A percentile compares a stretch with the other conserved stretches of the same genome.
phyloP scores from a whole-genome alignment of 2,797 vertebrate species.

The Lithobates sylvaticus region DNA sequence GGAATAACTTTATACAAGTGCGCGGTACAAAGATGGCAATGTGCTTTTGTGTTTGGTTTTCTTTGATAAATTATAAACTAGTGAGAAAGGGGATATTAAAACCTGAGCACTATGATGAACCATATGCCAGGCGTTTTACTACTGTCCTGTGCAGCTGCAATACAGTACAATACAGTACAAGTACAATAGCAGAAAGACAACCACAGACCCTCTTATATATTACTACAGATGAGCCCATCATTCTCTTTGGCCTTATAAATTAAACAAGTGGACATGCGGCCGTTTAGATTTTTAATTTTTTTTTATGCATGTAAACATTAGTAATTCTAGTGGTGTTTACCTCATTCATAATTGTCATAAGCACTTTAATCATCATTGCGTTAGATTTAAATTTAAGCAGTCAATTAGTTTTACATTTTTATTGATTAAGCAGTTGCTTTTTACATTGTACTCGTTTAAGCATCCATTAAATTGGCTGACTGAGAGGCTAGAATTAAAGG shows the following conservation, averaged over 20 bases:
- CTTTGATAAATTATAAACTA: constrained; percentile 54
- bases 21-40: constrained; percentile 53
- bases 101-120: constrained; percentile 47
- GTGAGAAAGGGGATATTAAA: constrained; percentile 54
- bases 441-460: constrained; percentile 61
- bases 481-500: constrained; percentile 46
- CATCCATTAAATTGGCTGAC: constrained; percentile 60
- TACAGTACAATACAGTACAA: no score
- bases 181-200: neutral
- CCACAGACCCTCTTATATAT: neutral
- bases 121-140: constrained; percentile 19
- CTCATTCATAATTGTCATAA: constrained; percentile 58
- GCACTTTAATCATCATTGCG: constrained; percentile 56
- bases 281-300: neutral
- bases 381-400: constrained; percentile 61
- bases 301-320: constrained; percentile 30
- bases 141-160: neutral
- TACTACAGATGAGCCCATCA: neutral
- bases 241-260: constrained; percentile 12
- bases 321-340: constrained; percentile 32
- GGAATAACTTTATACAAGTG: constrained; percentile 50
- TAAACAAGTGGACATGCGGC: constrained; percentile 1
- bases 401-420: constrained; percentile 63
- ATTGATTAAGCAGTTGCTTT: constrained; percentile 62
- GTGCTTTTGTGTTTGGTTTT: constrained; percentile 50